Evolutionary conservation across 1,140 invertebrate genomes (phyloP).

Genomic region (Plectus sambesii): DNA sequence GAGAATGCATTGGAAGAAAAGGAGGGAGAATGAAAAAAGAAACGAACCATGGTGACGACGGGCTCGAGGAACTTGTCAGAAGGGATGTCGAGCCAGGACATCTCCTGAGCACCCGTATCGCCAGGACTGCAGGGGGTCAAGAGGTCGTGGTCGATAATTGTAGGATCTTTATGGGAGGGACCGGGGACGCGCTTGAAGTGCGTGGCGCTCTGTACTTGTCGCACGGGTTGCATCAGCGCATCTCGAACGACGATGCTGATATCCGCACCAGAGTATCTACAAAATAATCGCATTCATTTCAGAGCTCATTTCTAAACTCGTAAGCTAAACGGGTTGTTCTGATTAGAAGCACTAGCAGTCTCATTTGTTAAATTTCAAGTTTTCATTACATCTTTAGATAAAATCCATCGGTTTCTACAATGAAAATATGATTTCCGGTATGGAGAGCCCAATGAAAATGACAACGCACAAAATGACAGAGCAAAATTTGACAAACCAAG

Average conservation of each 20-base stretch:
- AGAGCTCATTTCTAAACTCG: too few species aligned
- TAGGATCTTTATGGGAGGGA: constrained; percentile 69
- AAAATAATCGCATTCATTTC: constrained; percentile 10
- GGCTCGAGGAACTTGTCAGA: constrained; percentile 93
- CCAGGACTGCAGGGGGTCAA: constrained; percentile 92
- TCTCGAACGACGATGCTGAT: constrained; percentile 94
- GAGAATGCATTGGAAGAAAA: constrained; percentile 74
- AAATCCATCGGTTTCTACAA: too few species aligned
- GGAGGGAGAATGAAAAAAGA: constrained; percentile 35
- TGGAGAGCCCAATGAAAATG: too few species aligned
- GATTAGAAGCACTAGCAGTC: too few species aligned
- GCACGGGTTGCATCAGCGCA: constrained; percentile 94
- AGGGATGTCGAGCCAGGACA: constrained; percentile 91
- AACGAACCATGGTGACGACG: constrained; percentile 72
- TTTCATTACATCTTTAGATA: too few species aligned
- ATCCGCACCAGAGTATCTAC: constrained; percentile 92
- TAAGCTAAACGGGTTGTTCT: too few species aligned
- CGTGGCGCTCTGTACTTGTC: constrained; percentile 94
- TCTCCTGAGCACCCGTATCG: constrained; percentile 78
- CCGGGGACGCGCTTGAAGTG: constrained; percentile 74
- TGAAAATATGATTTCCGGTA: too few species aligned
- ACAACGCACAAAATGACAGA: too few species aligned
- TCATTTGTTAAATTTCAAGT: too few species aligned
- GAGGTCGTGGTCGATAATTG: constrained; percentile 72
- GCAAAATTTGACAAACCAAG: too few species aligned